phyloP scores from a whole-genome alignment of 2,797 vertebrate species.

The Lutjanus argentimaculatus region DNA sequence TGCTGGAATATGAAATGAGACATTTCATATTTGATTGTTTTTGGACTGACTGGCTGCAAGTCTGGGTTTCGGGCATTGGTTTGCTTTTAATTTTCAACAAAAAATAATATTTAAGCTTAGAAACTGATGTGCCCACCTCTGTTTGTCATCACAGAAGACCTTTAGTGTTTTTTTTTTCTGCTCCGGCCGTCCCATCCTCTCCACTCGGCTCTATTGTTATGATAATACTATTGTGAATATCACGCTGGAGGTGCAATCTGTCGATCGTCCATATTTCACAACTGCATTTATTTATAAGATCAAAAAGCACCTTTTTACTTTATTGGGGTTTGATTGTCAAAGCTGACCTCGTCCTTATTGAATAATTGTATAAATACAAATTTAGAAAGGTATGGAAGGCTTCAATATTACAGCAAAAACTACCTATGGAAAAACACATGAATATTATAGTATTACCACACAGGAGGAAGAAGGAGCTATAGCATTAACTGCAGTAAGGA shows the following conservation, averaged over 20 bases:
- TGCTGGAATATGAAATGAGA: constrained; percentile 1
- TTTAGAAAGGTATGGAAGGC: neutral
- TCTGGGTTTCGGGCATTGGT: constrained; percentile 14
- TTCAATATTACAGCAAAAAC: constrained; percentile 6
- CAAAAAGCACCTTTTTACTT: constrained; percentile 37
- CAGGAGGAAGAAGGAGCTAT: constrained; percentile 9
- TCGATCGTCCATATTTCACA: constrained; percentile 77
- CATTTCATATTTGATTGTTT: constrained; percentile 11
- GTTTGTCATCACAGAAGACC: constrained; percentile 65
- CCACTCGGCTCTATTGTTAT: constrained; percentile 81
- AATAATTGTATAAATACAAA: neutral
- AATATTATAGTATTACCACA: constrained; percentile 18
- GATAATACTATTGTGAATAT: constrained; percentile 86
- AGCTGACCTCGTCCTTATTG: constrained; percentile 35
- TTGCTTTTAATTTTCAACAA: constrained; percentile 22
- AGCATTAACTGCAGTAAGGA: constrained; percentile 30
- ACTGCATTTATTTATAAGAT: constrained; percentile 61
- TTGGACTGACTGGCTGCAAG: neutral
- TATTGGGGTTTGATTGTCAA: constrained; percentile 15
- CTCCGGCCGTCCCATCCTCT: constrained; percentile 68
- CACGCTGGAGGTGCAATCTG: constrained; percentile 83
- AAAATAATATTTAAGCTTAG: constrained; percentile 1
- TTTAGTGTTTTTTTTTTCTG: constrained; percentile 46
- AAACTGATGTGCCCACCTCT: constrained; percentile 55
- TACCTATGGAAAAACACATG: neutral